A percentile compares a stretch with the other conserved stretches of the same genome.
These are phyloP conservation scores for Epinotia ramella DNA, from an alignment of 2,888 invertebrate genomes.

Conservation along the genomic window DNA sequence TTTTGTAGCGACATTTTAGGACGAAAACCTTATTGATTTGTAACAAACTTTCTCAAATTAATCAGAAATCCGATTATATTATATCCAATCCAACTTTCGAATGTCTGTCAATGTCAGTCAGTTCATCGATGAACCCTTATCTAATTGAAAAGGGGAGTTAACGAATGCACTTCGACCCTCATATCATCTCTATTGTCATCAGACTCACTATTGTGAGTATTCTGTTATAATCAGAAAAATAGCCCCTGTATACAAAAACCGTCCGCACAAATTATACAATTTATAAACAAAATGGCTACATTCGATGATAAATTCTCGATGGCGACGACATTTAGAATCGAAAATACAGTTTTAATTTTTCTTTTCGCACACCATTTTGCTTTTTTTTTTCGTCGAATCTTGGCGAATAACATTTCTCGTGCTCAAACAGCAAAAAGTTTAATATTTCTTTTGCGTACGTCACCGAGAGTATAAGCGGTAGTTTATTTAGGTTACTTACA, in stretches of 20 bases:
- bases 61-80: not conserved
- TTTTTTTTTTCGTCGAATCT: no score
- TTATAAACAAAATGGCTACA: no score
- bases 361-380: no score
- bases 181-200: not conserved
- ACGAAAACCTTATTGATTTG: not conserved
- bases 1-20: not conserved
- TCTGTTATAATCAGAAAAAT: not conserved
- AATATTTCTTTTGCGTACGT: no score
- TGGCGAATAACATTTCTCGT: no score
- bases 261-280: not conserved
- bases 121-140: conserved; percentile 7
- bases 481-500: no score
- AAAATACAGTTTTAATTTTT: no score
- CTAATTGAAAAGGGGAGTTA: conserved; percentile 9
- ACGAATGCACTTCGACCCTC: conserved; percentile 9
- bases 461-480: no score
- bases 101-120: conserved; percentile 6
- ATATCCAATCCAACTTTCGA: conserved; percentile 21
- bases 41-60: not conserved
- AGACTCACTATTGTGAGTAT: not conserved
- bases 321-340: no score
- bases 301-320: no score
- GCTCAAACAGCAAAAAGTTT: no score
- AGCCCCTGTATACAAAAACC: not conserved